Percentiles rank a stretch among this genome's conserved stretches.
phyloP scores from a whole-genome alignment of 2,113 vertebrate genomes.

The Entomyzon cyanotis region DNA sequence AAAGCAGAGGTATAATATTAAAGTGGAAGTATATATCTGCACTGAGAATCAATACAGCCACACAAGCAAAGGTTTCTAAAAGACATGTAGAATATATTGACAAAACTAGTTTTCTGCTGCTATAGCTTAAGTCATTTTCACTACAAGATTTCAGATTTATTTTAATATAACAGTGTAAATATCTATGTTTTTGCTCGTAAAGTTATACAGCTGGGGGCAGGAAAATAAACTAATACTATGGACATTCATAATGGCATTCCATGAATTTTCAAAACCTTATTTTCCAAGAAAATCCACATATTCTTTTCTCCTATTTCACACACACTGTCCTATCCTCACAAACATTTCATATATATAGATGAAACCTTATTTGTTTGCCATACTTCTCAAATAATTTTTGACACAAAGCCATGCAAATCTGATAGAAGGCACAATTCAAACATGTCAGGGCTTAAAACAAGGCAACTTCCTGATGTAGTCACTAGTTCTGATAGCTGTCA shows the following conservation, averaged over 20 bases:
- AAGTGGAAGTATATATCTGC: background rate
- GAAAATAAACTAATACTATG: background rate
- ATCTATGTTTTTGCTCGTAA: background rate
- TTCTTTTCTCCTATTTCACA: background rate
- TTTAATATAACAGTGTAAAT: background rate
- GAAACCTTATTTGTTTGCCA: background rate
- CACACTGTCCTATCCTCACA: background rate
- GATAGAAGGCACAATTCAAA: constrained; percentile 18
- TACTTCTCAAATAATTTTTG: background rate
- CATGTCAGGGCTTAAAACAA: background rate
- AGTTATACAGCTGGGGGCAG: background rate
- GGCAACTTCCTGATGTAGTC: background rate
- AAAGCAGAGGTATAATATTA: background rate
- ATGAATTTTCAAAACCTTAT: background rate
- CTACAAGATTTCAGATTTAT: background rate
- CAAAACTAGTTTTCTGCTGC: background rate
- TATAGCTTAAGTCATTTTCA: background rate
- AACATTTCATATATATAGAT: background rate
- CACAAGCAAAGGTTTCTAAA: background rate
- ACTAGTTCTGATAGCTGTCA: background rate
- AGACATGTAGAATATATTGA: background rate
- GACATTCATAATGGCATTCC: background rate
- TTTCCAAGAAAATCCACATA: background rate
- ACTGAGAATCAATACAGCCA: background rate
- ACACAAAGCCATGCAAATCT: background rate